These are phyloP conservation scores for Leptinotarsa lineolata DNA, from an alignment of 1,140 invertebrate species.

Conservation along the genomic window DNA sequence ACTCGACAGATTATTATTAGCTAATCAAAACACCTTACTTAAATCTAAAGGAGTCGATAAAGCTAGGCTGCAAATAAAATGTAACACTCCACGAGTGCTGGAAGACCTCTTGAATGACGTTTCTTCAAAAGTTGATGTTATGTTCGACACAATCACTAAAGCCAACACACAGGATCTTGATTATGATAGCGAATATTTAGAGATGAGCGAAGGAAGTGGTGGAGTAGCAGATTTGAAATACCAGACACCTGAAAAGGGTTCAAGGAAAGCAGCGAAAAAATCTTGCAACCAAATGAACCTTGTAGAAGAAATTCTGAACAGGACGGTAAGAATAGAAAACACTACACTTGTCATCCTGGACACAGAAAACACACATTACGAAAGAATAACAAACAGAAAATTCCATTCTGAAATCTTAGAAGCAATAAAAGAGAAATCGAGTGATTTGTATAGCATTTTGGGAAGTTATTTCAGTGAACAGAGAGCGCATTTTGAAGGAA, in stretches of 20 bases:
- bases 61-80: constrained; percentile 41
- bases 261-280: constrained; percentile 22
- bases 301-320: constrained; percentile 29
- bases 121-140: constrained; percentile 54
- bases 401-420: not conserved
- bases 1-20: constrained; percentile 42
- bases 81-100: constrained; percentile 42
- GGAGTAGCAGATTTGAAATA: not conserved
- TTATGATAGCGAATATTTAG: constrained; percentile 30
- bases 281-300: constrained; percentile 28
- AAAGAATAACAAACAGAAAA: constrained; percentile 3
- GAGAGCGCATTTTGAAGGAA: constrained; percentile 28
- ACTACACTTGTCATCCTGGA: constrained; percentile 25
- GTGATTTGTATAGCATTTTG: constrained; percentile 28
- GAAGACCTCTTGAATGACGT: constrained; percentile 51
- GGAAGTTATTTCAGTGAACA: constrained; percentile 41
- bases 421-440: not conserved
- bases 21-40: constrained; percentile 28
- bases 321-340: constrained; percentile 29
- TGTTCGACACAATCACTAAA: constrained; percentile 41
- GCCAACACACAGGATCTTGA: constrained; percentile 32
- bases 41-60: constrained; percentile 20
- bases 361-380: constrained; percentile 18
- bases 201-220: constrained; percentile 35
- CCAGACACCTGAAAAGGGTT: constrained; percentile 4